Evolutionary conservation across 2,113 vertebrate genomes (phyloP).

Genomic region (Coreoperca whiteheadi): DNA sequence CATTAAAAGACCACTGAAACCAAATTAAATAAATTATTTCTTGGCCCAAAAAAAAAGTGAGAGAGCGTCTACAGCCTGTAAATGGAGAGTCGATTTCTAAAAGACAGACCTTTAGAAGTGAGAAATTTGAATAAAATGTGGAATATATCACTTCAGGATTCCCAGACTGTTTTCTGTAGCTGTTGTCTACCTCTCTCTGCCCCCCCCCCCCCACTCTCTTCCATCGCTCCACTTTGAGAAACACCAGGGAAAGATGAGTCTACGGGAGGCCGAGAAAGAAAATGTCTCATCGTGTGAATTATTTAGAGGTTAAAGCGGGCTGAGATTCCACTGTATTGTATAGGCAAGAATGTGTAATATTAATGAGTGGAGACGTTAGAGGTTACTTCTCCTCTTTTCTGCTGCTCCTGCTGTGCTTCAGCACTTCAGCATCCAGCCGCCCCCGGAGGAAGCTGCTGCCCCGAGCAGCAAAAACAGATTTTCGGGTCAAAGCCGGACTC

Average conservation of each 20-base stretch:
- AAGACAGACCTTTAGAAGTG: neutral
- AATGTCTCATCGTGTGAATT: constrained; percentile 80
- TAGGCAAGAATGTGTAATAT: constrained; percentile 76
- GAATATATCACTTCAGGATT: neutral
- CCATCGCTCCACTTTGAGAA: constrained; percentile 39
- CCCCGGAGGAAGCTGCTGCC: constrained; percentile 26
- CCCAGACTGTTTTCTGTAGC: neutral
- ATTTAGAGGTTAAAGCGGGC: constrained; percentile 74
- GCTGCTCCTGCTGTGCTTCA: constrained; percentile 26
- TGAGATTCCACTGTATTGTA: constrained; percentile 80
- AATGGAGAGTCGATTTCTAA: neutral
- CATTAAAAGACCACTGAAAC: neutral
- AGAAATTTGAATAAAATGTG: neutral
- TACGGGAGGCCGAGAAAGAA: constrained; percentile 34
- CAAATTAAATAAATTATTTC: neutral
- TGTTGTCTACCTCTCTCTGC: constrained; percentile 2
- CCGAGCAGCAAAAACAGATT: neutral
- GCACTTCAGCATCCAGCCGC: constrained; percentile 27
- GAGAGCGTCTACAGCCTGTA: neutral
- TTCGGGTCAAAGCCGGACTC: neutral
- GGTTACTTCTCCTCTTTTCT: constrained; percentile 48
- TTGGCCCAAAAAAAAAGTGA: neutral
- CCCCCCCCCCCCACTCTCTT: neutral
- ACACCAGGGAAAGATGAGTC: constrained; percentile 4
- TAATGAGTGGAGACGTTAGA: constrained; percentile 74